Evolutionary conservation across 2,797 vertebrate genomes (phyloP), one percentile per base, ranked within the genome.

Genomic region (Danionella dracula): DNA sequence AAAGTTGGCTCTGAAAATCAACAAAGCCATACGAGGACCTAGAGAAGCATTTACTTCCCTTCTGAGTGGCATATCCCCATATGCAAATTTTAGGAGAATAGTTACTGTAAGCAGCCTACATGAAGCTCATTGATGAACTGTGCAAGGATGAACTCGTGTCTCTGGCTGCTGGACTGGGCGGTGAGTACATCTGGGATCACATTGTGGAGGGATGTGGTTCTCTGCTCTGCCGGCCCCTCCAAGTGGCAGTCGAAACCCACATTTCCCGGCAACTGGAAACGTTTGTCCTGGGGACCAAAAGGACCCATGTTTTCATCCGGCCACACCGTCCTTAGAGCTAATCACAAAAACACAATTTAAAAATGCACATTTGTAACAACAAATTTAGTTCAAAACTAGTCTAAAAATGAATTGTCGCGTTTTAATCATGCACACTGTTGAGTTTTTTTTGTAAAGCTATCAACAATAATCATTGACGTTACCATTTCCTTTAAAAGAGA

Each of bases 221-320:
- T 86, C 75, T 87, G 87, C 46, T 84, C 53, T 1, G 66, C 61
- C 0, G 87, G 72, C 32, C 88, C 90, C 35, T 87, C 81, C 27
- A 96, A 79, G 66, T 96, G 92, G 62, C 84, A 85, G 70, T 89
- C 92, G 66, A 96, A 96, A 0, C 93, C 93, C 9, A 90, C 81
- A 8, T 92, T 93, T 4, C 92, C 92, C 0, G 92, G 94, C 51
- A 95, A 83, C 68, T 90, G 93, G 78, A 94, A 95, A 4, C 90
- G 83, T 72, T 90, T 90, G 76, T 96, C 93, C 70, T 94, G 92
- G 57, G 90, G 92, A 2, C 91, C 92, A 50, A 94, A 93, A 0
- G 89, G 91, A 1, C 91, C 92, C 91, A 93, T 93, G 31, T 40
- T 82, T 77, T 94, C 90, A 76, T 95, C 92, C 0, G 92, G 92